phyloP scores from a whole-genome alignment of 2,113 vertebrate genomes.

The Vireo altiloquus region DNA sequence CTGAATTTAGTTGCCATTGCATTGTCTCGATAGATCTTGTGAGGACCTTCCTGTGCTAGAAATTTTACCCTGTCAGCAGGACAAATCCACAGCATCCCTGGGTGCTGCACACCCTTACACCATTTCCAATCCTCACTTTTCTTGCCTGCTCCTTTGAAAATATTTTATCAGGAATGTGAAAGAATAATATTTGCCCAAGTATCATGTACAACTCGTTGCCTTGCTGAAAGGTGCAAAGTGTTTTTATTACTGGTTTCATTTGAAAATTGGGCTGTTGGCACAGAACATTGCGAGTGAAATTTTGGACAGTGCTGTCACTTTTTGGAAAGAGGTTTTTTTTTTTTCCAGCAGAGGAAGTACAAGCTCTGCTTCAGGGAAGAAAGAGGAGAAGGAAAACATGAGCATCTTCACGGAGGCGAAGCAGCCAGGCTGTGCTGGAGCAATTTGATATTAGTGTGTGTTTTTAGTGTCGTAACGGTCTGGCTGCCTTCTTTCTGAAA shows the following conservation, averaged over 20 bases:
- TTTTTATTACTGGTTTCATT: neutral
- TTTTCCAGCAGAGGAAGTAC: neutral
- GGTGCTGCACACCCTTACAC: neutral
- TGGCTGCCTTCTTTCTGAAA: neutral
- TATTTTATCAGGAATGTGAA: neutral
- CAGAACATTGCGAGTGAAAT: neutral
- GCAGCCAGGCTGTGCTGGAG: neutral
- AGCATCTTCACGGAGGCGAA: neutral
- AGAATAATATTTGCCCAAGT: neutral
- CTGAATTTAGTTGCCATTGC: neutral
- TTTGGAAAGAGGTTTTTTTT: neutral
- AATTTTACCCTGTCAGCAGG: neutral
- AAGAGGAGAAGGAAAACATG: neutral
- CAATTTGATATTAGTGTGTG: neutral
- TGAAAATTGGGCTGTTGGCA: neutral
- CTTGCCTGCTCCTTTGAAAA: neutral
- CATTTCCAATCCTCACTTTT: neutral
- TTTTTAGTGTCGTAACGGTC: neutral
- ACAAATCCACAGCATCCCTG: neutral
- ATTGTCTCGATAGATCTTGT: neutral
- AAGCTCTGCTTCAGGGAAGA: neutral
- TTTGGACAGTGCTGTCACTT: neutral
- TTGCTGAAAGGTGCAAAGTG: neutral
- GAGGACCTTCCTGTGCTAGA: neutral
- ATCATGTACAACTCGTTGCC: fast-evolving